Evolutionary conservation across 2,113 vertebrate genomes (phyloP), one percentile per base, ranked within the genome.

Genomic region (Neolamprologus devosi): DNA sequence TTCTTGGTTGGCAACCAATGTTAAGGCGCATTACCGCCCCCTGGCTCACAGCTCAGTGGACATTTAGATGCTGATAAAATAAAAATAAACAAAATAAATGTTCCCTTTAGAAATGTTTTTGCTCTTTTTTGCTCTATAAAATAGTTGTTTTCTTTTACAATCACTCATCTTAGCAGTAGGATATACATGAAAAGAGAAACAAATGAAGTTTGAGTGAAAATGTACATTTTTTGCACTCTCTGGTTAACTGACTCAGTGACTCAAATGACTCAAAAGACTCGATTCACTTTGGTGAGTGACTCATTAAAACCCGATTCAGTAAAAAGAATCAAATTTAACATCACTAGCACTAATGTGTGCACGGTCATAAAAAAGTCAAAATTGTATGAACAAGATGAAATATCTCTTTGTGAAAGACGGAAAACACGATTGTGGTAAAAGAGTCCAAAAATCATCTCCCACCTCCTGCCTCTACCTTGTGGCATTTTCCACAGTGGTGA

Each of bases 251-350:
- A 55, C 54, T 26, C 54, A 57, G 12, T 57, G 54, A 26, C 4
- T 26, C 54, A 57, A 57, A 57, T 8, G 4, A 57, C 2, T 1
- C 10, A 21, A 12, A 54, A 21, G 2, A 4, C 0, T 1, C 3
- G 6, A 55, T 55, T 13, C 6, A 55, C 53, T 55, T 26, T 55
- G 53, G 6, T 55, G 21, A 55, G 53, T 55, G 53, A 55, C 53
- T 26, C 53, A 13, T 55, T 55, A 55, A 55, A 12, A 26, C 11
- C 4, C 2, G 3, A 55, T 13, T 55, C 21, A 55, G 6, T 55
- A 55, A 55, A 55, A 55, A 55, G 4, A 55, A 55, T 26, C 54
- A 57, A 26, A 57, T 57, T 26, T 57, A 26, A 13, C 54, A 26
- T 57, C 7, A 26, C 54, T 26, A 70, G 33, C 63, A 9, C n/a